A percentile compares a stretch with the other conserved stretches of the same genome.
phyloP scores from a whole-genome alignment of 2,888 invertebrate genomes.

The Stenotaenia linearis region DNA sequence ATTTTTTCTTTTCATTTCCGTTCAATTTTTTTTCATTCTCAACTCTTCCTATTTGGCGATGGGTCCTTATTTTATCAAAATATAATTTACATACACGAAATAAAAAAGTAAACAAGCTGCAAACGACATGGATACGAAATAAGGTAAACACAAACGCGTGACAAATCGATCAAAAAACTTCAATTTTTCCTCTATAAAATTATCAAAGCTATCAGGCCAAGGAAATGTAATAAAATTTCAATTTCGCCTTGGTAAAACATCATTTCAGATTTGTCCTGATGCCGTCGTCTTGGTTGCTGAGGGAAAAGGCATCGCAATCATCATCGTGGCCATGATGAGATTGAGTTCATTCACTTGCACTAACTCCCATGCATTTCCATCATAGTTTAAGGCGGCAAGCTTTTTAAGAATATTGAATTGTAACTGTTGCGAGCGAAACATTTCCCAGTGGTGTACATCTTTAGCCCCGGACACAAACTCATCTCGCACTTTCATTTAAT shows the following conservation, averaged over 20 bases:
- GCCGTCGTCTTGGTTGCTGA: neutral
- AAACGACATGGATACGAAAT: neutral
- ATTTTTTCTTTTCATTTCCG: neutral
- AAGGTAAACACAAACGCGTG: neutral
- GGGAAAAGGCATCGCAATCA: conserved; percentile 24
- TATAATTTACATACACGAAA: neutral
- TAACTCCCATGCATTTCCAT: neutral
- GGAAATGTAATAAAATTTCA: conserved; percentile 29
- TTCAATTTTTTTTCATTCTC: neutral
- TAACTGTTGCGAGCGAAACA: conserved; percentile 2
- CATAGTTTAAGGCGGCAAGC: conserved; percentile 11
- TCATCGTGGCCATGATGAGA: conserved; percentile 15
- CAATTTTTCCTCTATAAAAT: conserved; percentile 11
- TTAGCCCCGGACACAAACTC: neutral
- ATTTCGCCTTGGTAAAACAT: conserved; percentile 13
- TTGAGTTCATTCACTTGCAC: conserved; percentile 21
- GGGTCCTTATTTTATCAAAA: neutral
- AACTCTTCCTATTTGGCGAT: neutral
- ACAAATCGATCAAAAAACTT: conserved; percentile 12
- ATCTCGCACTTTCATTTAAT: neutral
- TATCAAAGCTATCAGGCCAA: conserved; percentile 22
- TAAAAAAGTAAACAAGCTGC: neutral
- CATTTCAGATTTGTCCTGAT: conserved; percentile 3
- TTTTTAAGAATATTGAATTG: conserved; percentile 20
- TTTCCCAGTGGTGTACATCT: conserved; percentile 13